phyloP scores from a whole-genome alignment of 53 echinoderm and acorn worm genomes.

The Echinarachnius parma region DNA sequence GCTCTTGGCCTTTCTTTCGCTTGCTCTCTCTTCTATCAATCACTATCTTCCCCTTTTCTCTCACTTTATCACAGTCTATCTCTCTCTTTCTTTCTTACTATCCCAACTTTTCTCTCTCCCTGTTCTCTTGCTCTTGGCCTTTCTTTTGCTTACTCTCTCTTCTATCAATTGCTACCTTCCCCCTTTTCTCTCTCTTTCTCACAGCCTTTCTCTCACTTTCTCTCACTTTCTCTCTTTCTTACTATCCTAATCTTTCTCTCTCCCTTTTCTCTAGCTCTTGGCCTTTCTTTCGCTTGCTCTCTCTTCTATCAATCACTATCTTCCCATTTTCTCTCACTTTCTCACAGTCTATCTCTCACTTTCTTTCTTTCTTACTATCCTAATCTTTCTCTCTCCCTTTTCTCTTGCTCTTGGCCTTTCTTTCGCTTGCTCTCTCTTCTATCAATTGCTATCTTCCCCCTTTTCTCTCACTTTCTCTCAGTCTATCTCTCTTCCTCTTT shows the following conservation, averaged over 20 bases:
- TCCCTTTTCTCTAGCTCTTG: neutral
- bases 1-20: neutral
- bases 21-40: neutral
- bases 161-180: neutral
- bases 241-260: neutral
- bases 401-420: neutral
- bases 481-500: neutral
- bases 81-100: neutral
- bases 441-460: too few species aligned
- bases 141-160: neutral
- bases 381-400: neutral
- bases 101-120: neutral
- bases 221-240: neutral
- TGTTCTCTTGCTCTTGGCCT: neutral
- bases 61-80: neutral
- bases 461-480: neutral
- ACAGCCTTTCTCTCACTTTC: neutral
- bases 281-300: neutral
- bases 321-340: neutral
- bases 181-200: neutral
- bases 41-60: neutral
- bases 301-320: too few species aligned
- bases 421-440: neutral
- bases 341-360: neutral
- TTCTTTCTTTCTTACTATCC: neutral